Conservation (phyloP, 2,113 vertebrate species). For the Leucosticte australis region DNA sequence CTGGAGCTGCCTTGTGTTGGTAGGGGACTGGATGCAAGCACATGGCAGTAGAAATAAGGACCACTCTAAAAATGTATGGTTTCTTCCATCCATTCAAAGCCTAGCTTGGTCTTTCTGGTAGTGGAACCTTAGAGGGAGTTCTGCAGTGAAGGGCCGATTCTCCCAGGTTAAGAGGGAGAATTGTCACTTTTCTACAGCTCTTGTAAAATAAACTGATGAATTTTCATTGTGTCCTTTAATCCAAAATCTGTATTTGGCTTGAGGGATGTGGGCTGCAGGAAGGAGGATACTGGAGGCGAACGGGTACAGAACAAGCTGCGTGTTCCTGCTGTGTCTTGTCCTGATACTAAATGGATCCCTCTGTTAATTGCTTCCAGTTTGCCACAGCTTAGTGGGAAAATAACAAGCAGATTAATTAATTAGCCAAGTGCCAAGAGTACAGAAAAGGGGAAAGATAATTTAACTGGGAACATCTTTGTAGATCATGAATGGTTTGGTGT, state of each 20-base stretch:
- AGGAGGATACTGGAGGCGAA: background rate
- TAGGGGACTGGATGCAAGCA: background rate
- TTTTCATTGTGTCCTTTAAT: background rate
- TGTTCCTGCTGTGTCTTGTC: background rate
- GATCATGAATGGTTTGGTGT: background rate
- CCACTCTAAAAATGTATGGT: background rate
- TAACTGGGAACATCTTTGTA: background rate
- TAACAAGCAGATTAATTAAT: background rate
- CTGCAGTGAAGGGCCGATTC: background rate
- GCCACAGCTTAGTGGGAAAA: background rate
- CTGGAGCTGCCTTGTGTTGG: background rate
- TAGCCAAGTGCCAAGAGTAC: background rate
- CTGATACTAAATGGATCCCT: background rate
- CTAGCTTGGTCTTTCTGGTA: background rate
- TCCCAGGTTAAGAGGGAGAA: background rate
- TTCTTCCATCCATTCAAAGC: background rate
- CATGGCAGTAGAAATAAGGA: background rate
- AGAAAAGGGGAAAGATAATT: background rate
- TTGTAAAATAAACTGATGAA: slow-evolving; percentile 52
- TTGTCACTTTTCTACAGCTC: background rate
- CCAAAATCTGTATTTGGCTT: background rate
- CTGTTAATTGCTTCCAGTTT: background rate
- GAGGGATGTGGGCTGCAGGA: background rate
- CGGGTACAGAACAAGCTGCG: background rate
- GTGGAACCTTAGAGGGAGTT: background rate